phyloP scores from a whole-genome alignment of 2,888 invertebrate genomes.

The Mimumesa dahlbomi region DNA sequence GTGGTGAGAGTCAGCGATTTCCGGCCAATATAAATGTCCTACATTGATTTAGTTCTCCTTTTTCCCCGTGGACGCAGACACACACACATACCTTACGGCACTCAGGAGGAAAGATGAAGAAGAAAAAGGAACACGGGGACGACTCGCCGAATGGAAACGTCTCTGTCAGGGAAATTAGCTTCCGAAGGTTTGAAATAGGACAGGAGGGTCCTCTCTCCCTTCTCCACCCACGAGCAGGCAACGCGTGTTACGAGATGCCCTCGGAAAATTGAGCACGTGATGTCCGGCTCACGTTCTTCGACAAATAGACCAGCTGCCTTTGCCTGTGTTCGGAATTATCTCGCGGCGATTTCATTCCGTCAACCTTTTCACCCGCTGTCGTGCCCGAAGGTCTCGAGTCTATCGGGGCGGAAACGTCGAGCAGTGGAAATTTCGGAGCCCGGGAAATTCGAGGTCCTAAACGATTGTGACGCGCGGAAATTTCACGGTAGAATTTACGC shows the following conservation, averaged over 20 bases:
- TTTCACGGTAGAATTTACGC: too few relatives aligned
- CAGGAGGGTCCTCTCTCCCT: conserved; percentile 39
- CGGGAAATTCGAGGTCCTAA: too few relatives aligned
- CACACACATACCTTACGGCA: conserved; percentile 36
- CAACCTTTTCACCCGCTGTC: too few relatives aligned
- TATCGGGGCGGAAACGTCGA: too few relatives aligned
- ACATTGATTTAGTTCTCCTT: conserved; percentile 75
- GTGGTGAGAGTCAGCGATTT: conserved; percentile 75
- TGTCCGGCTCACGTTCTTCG: conserved; percentile 46
- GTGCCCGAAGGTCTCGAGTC: too few relatives aligned
- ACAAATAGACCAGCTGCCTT: conserved; percentile 22
- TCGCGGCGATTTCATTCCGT: too few relatives aligned
- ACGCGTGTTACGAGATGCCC: conserved; percentile 59
- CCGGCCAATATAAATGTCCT: conserved; percentile 78
- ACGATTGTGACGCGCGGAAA: too few relatives aligned
- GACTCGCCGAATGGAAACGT: conserved; percentile 54
- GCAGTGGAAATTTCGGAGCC: too few relatives aligned
- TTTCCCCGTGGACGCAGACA: too few relatives aligned
- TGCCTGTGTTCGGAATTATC: conserved; percentile 19
- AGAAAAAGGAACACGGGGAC: background rate
- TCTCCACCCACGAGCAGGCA: conserved; percentile 13
- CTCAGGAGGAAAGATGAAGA: conserved; percentile 24
- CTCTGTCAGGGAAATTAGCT: conserved; percentile 68
- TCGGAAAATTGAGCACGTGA: conserved; percentile 60
- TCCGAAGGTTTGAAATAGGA: conserved; percentile 56